Base-by-base conservation (phyloP, 2,797 vertebrate species). In the Eptatretus atami region DNA sequence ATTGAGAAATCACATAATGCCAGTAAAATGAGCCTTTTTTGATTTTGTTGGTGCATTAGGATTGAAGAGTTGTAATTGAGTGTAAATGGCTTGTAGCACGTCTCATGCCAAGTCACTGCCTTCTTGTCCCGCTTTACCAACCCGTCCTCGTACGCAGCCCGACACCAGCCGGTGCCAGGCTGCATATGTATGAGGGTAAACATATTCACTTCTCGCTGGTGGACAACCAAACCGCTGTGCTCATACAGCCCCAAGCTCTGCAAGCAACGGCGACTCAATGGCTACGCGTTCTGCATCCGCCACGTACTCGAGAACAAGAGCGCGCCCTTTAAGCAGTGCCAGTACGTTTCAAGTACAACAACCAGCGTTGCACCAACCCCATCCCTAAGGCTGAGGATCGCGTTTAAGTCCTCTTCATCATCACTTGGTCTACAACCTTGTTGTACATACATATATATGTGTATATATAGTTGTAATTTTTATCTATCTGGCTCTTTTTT, bases 111-210 rank as follows among this genome's bases (percentile, higher is more conserved):
- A 44, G 6, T 44, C 31, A 4, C 31, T 44, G 31, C 31, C 6
- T 44, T 44, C 31, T 44, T 44, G 31, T 44, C 31, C 31, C 31
- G 31, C 31, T 44, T 44, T 44, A 44, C 31, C 6, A 44, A 44
- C 31, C 31, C 6, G 31, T 8, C 31, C 31, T 44, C 6, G 31
- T 44, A 44, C 76, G 80, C 84, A 99, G 92, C 92, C n/a, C 95
- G 84, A 99, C 96, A 90, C 94, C 90, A 82, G 82, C 88, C 86
- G 85, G 85, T 79, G 83, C 81, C 84, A 88, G 86, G 82, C 88
- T 86, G 93, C 90, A 90, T 99, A 99, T 99, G 92, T 99, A 90
- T 80, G 90, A 99, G 86, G 92, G 92, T 82, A 99, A 96, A 95
- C 92, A 99, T 82, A 96, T 99, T 88, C 92, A 99, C 84, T 99